These are phyloP conservation scores for Dasysyrphus tricinctus DNA, from an alignment of 2,888 invertebrate species.

Conservation along the genomic window DNA sequence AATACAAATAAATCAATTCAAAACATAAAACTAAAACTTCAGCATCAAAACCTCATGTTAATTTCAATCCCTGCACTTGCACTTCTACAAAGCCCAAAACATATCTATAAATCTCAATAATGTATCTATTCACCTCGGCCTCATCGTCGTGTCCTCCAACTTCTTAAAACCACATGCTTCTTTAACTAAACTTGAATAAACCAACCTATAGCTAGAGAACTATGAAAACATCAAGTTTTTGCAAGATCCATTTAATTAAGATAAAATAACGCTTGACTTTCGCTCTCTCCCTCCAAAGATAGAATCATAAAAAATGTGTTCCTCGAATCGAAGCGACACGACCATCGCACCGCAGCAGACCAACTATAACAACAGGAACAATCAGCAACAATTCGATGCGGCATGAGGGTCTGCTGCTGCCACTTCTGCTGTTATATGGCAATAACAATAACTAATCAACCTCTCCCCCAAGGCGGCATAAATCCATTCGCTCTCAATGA, in stretches of 20 bases:
- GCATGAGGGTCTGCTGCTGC: not conserved
- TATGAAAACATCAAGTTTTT: slow-evolving; percentile 39
- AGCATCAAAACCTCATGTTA: too few species aligned
- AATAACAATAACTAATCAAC: slow-evolving; percentile 74
- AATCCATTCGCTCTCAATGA: slow-evolving; percentile 70
- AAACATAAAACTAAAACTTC: too few species aligned
- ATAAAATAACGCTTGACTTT: slow-evolving; percentile 68
- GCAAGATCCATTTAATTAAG: slow-evolving; percentile 70
- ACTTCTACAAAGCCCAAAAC: not conserved
- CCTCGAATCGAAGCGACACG: slow-evolving; percentile 35
- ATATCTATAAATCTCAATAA: not conserved
- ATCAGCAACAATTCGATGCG: slow-evolving; percentile 24
- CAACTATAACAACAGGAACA: slow-evolving; percentile 15
- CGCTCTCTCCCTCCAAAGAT: slow-evolving; percentile 61
- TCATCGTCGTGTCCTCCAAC: not conserved
- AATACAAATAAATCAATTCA: too few species aligned
- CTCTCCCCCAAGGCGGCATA: slow-evolving; percentile 72
- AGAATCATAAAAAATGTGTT: slow-evolving; percentile 66
- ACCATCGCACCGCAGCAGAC: not conserved
- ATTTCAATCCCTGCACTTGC: too few species aligned
- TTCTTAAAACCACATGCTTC: not conserved
- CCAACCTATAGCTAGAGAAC: slow-evolving; percentile 16
- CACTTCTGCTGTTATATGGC: slow-evolving; percentile 9
- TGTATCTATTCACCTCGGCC: not conserved
- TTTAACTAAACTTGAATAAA: not conserved